A percentile compares a stretch with the other conserved stretches of the same genome.
Conservation (phyloP, 2,113 vertebrate genomes). For the Galeopterus variegatus region DNA sequence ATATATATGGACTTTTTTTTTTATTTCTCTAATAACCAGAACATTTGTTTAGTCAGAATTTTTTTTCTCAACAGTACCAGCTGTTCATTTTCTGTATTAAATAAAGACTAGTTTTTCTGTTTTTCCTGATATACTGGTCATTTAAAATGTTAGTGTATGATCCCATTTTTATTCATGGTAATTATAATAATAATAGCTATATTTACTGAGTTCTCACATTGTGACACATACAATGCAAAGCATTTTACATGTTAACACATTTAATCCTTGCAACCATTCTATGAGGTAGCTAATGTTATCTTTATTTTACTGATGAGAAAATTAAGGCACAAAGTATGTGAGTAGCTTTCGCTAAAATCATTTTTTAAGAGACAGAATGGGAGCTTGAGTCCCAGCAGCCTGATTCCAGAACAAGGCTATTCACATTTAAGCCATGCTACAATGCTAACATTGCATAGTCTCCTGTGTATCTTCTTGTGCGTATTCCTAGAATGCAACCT, state of each 20-base stretch:
- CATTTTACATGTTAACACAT: not conserved
- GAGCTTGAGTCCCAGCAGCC: not conserved
- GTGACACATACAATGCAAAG: not conserved
- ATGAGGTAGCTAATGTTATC: not conserved
- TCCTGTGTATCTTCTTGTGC: not conserved
- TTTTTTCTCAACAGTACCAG: not conserved
- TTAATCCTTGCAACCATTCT: not conserved
- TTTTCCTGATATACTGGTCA: not conserved
- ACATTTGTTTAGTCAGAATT: not conserved
- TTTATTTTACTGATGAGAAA: constrained; percentile 8
- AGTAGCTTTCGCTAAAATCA: not conserved
- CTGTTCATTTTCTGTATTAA: constrained; percentile 26
- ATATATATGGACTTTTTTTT: not conserved
- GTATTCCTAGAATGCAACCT: not conserved
- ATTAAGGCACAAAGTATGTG: not conserved
- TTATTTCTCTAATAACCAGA: not conserved
- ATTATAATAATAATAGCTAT: not conserved
- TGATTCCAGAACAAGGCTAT: not conserved
- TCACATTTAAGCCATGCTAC: not conserved
- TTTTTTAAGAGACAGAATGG: not conserved
- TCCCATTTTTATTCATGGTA: constrained; percentile 30
- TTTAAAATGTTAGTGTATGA: not conserved
- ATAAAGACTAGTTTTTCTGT: constrained; percentile 13
- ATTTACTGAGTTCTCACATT: not conserved
- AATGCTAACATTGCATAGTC: not conserved